Evolutionary conservation across 2,113 vertebrate genomes (phyloP), one percentile per base, ranked within the genome.

Genomic region (Piprites chloris): DNA sequence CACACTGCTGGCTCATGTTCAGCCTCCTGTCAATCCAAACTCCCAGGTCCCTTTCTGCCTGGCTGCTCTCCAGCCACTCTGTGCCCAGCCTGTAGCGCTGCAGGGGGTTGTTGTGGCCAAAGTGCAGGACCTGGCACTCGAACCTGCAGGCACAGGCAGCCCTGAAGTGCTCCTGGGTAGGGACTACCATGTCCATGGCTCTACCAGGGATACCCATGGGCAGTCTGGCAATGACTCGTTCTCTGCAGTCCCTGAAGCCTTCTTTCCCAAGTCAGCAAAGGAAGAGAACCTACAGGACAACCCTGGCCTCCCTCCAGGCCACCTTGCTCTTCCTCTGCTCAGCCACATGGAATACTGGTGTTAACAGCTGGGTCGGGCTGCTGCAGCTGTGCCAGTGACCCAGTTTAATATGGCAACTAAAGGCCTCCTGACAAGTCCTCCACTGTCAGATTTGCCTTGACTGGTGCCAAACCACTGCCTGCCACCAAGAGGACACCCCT

Each of bases 1-100:
- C 8, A 52, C 33, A 10, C 2, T 1, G 9, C 37, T 14, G 35
- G 11, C 4, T 56, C 35, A 3, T 0, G 4, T 12, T 39, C 44
- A 62, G 44, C 27, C 21, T 1, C 1, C 56, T 62, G 28, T 6
- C 7, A 5, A 19, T 19, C 35, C 61, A n/a, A 26, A 27, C 4
- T 2, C 28, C 12, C 44, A 20, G 46, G 9, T 15, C 44, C 28
- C 47, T 50, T 49, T 11, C 27, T 14, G 7, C 44, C 17, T 27
- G 28, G 44, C 5, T 14, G 3, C 28, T 62, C 32, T 33, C 2
- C 28, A 77, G 74, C 28, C 35, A 5, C 35, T 33, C 20, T 24
- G 6, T 28, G 14, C 14, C 10, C 39, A n/a, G 23, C 7, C 11
- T 3, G n/a, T 5, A 39, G 73, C 14, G 2, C 22, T 32, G 35